phyloP scores from a whole-genome alignment of 30 jellyfish, hydroid and myxozoan genomes.

The Phacellophora camtschatica region DNA sequence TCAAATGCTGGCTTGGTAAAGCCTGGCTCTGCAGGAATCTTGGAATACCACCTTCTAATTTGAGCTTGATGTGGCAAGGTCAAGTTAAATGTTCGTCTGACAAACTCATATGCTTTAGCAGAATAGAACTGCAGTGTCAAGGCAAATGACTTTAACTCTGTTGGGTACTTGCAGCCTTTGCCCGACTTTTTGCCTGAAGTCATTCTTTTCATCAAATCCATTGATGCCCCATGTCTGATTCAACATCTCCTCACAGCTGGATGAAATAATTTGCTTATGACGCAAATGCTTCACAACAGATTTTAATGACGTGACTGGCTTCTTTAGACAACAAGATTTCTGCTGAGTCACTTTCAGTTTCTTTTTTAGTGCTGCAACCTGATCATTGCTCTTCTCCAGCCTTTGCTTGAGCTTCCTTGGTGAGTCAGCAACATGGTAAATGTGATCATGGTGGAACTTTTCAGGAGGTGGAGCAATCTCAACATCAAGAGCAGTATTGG shows the following conservation, averaged over 20 bases:
- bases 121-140: constrained; percentile 54
- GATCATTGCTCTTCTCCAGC: constrained; percentile 15
- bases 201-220: constrained; percentile 38
- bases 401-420: constrained; percentile 27
- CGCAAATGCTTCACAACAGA: constrained; percentile 18
- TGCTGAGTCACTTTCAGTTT: constrained; percentile 25
- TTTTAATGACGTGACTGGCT: constrained; percentile 24
- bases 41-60: constrained; percentile 39
- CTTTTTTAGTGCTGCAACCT: not conserved
- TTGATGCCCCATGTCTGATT: constrained; percentile 37
- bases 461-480: no score
- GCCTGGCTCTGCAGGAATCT: constrained; percentile 65
- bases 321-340: constrained; percentile 19
- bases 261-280: constrained; percentile 38
- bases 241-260: constrained; percentile 48
- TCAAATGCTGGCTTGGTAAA: constrained; percentile 51
- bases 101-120: constrained; percentile 52
- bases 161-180: constrained; percentile 33
- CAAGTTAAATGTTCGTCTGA: constrained; percentile 12
- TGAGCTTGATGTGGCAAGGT: constrained; percentile 52
- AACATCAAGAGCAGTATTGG: no score
- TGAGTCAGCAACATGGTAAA: constrained; percentile 2
- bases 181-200: constrained; percentile 18
- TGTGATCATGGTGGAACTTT: no score
- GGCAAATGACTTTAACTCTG: constrained; percentile 10